Evolutionary conservation across 2,113 vertebrate genomes (phyloP).

Genomic region (Chroicocephalus ridibundus): DNA sequence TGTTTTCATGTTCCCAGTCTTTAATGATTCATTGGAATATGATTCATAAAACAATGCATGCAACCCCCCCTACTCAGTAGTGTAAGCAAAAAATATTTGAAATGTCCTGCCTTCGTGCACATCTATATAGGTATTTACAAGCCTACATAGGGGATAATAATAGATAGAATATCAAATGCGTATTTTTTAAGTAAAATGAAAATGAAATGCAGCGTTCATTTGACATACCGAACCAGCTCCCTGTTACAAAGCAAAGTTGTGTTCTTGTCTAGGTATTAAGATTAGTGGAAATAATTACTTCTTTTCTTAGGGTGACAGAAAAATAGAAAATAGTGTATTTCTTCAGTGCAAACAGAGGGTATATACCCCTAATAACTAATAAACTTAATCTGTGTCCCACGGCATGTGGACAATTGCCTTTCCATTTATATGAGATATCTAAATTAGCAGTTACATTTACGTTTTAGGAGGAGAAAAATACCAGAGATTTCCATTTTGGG

Average conservation of each 20-base stretch:
- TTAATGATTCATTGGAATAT: not conserved
- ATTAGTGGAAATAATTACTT: not conserved
- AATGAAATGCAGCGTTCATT: not conserved
- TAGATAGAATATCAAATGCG: not conserved
- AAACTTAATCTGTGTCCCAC: not conserved
- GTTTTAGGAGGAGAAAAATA: not conserved
- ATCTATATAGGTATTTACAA: not conserved
- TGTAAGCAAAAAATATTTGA: not conserved
- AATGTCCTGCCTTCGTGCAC: not conserved
- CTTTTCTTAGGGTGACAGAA: not conserved
- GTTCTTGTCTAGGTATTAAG: not conserved
- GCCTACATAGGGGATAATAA: not conserved
- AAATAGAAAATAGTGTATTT: not conserved
- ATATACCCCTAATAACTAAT: not conserved
- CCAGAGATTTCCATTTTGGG: not conserved
- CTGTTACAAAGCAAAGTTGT: not conserved
- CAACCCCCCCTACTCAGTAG: not conserved
- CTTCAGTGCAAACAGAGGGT: not conserved
- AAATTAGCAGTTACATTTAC: not conserved
- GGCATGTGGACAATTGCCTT: not conserved
- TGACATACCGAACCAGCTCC: not conserved
- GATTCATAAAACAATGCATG: not conserved
- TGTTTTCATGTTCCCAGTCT: not conserved
- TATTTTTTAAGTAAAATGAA: not conserved
- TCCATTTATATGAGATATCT: not conserved